Conservation (phyloP, 2,888 invertebrate genomes). For the Teinopalpus imperialis region DNA sequence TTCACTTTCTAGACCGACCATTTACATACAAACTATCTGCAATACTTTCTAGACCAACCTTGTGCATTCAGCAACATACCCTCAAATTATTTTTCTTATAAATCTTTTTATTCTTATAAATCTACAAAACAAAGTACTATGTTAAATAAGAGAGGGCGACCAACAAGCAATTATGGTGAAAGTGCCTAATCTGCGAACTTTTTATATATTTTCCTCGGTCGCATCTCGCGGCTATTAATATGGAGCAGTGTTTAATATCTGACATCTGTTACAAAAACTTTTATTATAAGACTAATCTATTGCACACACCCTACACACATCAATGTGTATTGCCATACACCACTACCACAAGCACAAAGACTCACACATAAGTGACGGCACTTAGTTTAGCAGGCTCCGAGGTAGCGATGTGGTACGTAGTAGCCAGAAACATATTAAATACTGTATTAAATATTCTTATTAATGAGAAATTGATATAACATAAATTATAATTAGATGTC, state of each 20-base stretch:
- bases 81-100: too few relatives aligned
- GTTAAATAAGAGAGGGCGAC: slow-evolving; percentile 15
- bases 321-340: slow-evolving; percentile 41
- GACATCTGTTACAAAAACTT: slow-evolving; percentile 82
- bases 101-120: slow-evolving; percentile 48
- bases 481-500: too few relatives aligned
- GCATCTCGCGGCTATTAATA: slow-evolving; percentile 73
- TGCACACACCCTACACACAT: slow-evolving; percentile 59
- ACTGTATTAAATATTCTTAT: too few relatives aligned
- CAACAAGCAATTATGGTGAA: slow-evolving; percentile 47
- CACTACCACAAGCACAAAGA: slow-evolving; percentile 39
- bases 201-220: slow-evolving; percentile 74
- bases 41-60: too few relatives aligned
- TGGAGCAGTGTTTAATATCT: slow-evolving; percentile 79
- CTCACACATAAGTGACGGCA: slow-evolving; percentile 62
- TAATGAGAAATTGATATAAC: too few relatives aligned
- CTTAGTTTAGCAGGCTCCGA: slow-evolving; percentile 70
- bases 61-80: too few relatives aligned
- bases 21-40: too few relatives aligned
- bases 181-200: slow-evolving; percentile 73
- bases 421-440: slow-evolving; percentile 25
- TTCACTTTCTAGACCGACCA: too few relatives aligned
- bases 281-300: slow-evolving; percentile 82
- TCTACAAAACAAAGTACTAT: slow-evolving; percentile 31
- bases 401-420: slow-evolving; percentile 53